Percentiles rank a stretch among this genome's conserved stretches.
These are phyloP conservation scores for Tachystola acroxantha DNA, from an alignment of 2,888 invertebrate genomes.

Conservation along the genomic window DNA sequence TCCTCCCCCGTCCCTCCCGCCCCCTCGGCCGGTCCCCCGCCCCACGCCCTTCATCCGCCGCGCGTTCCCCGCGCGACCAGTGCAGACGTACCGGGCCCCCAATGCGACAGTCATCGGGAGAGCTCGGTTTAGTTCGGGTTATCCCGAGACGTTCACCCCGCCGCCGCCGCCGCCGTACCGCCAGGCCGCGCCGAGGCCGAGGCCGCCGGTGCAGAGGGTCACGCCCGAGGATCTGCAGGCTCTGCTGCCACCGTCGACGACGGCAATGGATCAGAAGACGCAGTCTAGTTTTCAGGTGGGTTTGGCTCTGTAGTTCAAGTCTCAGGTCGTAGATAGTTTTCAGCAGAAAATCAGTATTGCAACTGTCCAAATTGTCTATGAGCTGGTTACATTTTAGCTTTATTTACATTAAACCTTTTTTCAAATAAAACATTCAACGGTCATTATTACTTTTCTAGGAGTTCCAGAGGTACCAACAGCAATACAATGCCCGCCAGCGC, in stretches of 20 bases:
- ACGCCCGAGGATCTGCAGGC: constrained; percentile 65
- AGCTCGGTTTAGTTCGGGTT: constrained; percentile 9
- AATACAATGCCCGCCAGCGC: constrained; percentile 79
- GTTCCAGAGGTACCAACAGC: constrained; percentile 81
- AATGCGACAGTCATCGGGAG: neutral
- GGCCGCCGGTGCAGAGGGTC: constrained; percentile 32
- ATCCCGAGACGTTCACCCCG: constrained; percentile 23
- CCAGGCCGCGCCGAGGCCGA: constrained; percentile 19
- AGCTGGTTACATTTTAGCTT: no score
- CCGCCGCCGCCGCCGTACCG: constrained; percentile 34
- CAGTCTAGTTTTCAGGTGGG: constrained; percentile 78
- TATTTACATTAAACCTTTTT: no score
- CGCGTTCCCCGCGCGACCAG: constrained; percentile 22
- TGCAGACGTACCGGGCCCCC: constrained; percentile 18
- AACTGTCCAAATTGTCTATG: no score
- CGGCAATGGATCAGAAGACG: constrained; percentile 79
- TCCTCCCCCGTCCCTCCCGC: constrained; percentile 15
- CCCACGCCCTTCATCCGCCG: constrained; percentile 25
- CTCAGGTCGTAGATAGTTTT: neutral
- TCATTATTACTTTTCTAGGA: no score
- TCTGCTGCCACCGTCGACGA: constrained; percentile 67
- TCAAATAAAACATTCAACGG: no score
- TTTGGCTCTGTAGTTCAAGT: neutral
- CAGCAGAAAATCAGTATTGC: no score
- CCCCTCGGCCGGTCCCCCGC: constrained; percentile 16